Conservation (phyloP, 1,140 invertebrate species). For the Panonychus citri region DNA sequence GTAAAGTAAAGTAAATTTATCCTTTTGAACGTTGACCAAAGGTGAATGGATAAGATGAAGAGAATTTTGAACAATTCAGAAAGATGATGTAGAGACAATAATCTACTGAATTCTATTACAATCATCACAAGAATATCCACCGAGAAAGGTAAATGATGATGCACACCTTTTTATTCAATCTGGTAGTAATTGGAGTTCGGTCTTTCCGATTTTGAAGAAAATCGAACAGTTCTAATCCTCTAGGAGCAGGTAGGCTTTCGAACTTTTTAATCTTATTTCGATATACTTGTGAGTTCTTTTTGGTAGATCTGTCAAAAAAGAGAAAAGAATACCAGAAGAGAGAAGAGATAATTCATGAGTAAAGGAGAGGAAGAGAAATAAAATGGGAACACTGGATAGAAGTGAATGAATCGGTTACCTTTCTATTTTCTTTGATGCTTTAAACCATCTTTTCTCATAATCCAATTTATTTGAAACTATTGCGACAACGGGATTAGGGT, state of each 20-base stretch:
- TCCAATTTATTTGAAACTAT: conserved; percentile 44
- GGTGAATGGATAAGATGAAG: too few relatives aligned
- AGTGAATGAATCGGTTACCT: not conserved
- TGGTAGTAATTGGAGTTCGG: not conserved
- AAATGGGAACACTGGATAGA: too few relatives aligned
- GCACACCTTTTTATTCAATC: not conserved
- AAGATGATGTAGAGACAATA: too few relatives aligned
- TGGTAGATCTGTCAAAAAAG: conserved; percentile 4
- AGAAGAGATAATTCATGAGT: too few relatives aligned
- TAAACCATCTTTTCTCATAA: conserved; percentile 44
- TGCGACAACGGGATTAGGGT: conserved; percentile 53
- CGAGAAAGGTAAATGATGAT: too few relatives aligned
- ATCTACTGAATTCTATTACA: too few relatives aligned
- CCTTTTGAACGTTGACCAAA: too few relatives aligned
- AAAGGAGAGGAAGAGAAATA: too few relatives aligned
- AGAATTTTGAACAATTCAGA: too few relatives aligned
- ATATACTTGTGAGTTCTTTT: conserved; percentile 1
- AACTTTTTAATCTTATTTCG: conserved; percentile 3
- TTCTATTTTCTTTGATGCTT: not conserved
- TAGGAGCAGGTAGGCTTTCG: not conserved
- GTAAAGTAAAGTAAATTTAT: too few relatives aligned
- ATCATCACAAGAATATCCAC: too few relatives aligned
- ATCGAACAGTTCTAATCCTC: conserved; percentile 3
- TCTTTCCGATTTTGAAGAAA: conserved; percentile 4
- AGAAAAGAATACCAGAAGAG: too few relatives aligned